Base-by-base conservation (phyloP, 1,140 invertebrate species). In the Ptiloglossa arizonensis region DNA sequence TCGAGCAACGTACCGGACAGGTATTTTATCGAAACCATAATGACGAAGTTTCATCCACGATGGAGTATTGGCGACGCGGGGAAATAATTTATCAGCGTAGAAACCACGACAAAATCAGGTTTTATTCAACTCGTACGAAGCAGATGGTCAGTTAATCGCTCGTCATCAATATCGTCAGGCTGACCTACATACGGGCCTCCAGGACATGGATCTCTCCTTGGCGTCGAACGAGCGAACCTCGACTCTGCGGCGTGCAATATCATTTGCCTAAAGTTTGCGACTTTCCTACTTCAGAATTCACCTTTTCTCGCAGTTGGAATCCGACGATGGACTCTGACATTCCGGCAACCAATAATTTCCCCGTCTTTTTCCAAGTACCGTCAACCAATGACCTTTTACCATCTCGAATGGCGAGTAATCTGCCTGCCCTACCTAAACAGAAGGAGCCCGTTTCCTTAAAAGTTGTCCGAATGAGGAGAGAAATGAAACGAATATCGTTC, bases 151-250 rank as follows among this genome's bases (percentile, higher is more conserved):
- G 29, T 48, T 57, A 68, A 75, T 68, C n/a, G 11, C 38, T 54
- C 29, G 24, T 46, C 72, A 57, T 68, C 29, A 38, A 75, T 75
- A 59, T 68, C 63, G n/a, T 38, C 22, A 17, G 8, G 15, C 22
- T 64, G 71, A 41, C 71, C 60, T 38, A 73, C 59, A 66, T 73
- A 54, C 44, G 9, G 29, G 24, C 1, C 32, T 54, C 9, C 60
- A 64, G 32, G 48, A 64, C 5, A 44, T 64, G 35, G n/a, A 54
- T 64, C 71, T 73, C 64, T 67, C 60, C 59, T 4, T 15, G n/a
- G 19, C 48, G 22, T 57, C 22, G 22, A 56, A 5, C 22, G 11
- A 27, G 41, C 57, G 44, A 70, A 70, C 48, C 41, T 32, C 9
- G 15, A n/a, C n/a, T n/a, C 46, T 2, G 27, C n/a, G 3, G 24